These are phyloP conservation scores for Leptogaster cylindrica DNA, from an alignment of 2,888 invertebrate genomes.

Conservation along the genomic window DNA sequence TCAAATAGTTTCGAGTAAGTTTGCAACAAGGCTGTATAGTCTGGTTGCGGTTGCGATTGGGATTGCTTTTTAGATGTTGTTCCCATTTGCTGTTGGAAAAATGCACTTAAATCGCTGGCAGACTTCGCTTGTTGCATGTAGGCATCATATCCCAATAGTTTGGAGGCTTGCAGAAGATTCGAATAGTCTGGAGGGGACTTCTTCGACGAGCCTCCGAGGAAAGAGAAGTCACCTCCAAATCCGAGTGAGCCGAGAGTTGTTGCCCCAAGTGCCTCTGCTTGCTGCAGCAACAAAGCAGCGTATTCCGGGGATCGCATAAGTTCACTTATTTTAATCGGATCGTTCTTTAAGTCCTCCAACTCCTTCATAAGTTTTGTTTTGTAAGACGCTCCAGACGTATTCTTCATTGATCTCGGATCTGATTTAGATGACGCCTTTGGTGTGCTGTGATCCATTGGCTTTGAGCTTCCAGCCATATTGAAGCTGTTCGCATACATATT, in stretches of 20 bases:
- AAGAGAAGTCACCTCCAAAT: constrained; percentile 58
- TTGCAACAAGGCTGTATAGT: constrained; percentile 58
- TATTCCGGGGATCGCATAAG: constrained; percentile 61
- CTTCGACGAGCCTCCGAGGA: constrained; percentile 53
- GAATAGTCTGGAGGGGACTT: constrained; percentile 56
- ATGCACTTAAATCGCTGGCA: constrained; percentile 52
- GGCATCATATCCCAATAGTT: constrained; percentile 59
- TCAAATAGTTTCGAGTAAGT: constrained; percentile 61
- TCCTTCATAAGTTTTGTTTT: constrained; percentile 62
- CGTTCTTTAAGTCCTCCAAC: constrained; percentile 60
- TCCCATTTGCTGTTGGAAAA: constrained; percentile 50
- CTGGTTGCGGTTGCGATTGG: constrained; percentile 55
- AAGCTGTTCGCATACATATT: constrained; percentile 16
- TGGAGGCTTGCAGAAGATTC: constrained; percentile 59
- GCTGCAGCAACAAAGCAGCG: constrained; percentile 59
- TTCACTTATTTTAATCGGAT: constrained; percentile 61
- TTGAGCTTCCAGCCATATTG: constrained; percentile 34
- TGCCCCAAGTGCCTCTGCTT: constrained; percentile 60
- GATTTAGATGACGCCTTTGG: constrained; percentile 36
- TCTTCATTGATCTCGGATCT: constrained; percentile 4
- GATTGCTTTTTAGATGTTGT: constrained; percentile 47
- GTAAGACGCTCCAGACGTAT: constrained; percentile 53
- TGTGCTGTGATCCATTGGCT: constrained; percentile 47
- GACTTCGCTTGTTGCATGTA: constrained; percentile 61
- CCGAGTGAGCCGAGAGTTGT: constrained; percentile 60